Conservation (phyloP, 2,888 invertebrate genomes). For the Lithosia quadra region DNA sequence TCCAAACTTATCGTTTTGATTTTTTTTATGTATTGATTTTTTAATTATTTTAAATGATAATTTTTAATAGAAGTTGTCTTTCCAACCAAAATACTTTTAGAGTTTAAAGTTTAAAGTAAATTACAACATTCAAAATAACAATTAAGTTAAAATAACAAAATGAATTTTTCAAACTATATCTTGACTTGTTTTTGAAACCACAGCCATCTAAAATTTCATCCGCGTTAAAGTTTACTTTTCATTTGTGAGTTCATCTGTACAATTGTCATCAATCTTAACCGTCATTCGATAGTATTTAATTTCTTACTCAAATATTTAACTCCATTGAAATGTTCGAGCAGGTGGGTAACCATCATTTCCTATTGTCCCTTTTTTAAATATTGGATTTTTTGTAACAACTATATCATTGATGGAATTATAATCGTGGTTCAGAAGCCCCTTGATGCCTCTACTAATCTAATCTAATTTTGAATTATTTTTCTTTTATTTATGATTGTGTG, state of each 20-base stretch:
- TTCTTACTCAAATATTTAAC: conserved; percentile 66
- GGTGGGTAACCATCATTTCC: conserved; percentile 50
- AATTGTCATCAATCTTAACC: conserved; percentile 64
- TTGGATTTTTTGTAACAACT: conserved; percentile 40
- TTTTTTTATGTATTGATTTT: too few species aligned
- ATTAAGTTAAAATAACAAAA: too few species aligned
- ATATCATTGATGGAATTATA: conserved; percentile 46
- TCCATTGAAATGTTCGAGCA: conserved; percentile 64
- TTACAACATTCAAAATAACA: too few species aligned
- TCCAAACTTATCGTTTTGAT: too few species aligned
- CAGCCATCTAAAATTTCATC: neutral
- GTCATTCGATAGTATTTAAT: conserved; percentile 64
- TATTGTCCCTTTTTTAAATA: conserved; percentile 41
- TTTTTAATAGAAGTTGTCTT: too few species aligned
- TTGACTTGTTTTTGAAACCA: neutral
- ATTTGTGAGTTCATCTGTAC: conserved; percentile 35
- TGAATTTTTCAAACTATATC: neutral
- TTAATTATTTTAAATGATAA: too few species aligned
- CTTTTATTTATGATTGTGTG: too few species aligned
- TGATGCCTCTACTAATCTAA: neutral
- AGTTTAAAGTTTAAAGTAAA: too few species aligned
- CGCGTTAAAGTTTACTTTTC: neutral
- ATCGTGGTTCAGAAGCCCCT: conserved; percentile 8
- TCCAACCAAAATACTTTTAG: too few species aligned
- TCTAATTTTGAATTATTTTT: neutral